Base-by-base conservation (phyloP, 2,888 invertebrate genomes). In the Drosophila anceps region DNA sequence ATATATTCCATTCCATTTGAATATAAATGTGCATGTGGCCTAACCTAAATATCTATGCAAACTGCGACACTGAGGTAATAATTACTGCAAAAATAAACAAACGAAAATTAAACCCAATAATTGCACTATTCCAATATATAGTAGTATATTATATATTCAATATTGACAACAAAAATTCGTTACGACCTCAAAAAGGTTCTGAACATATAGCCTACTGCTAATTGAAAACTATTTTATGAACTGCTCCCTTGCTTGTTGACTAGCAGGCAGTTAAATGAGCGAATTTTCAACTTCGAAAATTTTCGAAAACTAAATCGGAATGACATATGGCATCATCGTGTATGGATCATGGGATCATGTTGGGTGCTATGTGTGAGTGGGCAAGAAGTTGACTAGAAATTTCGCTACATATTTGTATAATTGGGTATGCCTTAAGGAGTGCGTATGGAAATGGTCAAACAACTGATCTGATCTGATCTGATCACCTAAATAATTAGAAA, bases 351-450 rank as follows among this genome's bases (percentile, higher is more conserved):
- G 29, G 58, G 62, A 54, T 77, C 63, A 64, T 71, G 65, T 29
- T 55, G 24, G 24, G 50, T 58, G 79, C 60, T 76, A 58, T 50
- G 62, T 69, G 71, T 64, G 69, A 31, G 37, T 73, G 71, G 91
- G 91, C 91, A 91, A 91, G 91, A 91, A 88, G 80, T 91, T 91
- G 91, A 91, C 91, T 91, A 91, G 91, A 91, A 86, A 82, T 81
- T 88, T 88, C 73, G 85, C 84, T 84, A 87, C 79, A 73, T 69
- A 44, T 50, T 80, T 79, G 33, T 65, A 59, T 65, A 18, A 69
- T 69, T 67, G 70, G 63, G 83, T 85, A 86, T 77, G 73, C 63
- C 58, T 67, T 33, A 53, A 66, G 76, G 73, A 82, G 82, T 79
- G 81, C 64, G 15, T 58, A 54, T 69, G 44, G 27, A 62, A 68